These are phyloP conservation scores for Acanthosepion esculentum DNA, from an alignment of 2,888 invertebrate species.

Conservation along the genomic window DNA sequence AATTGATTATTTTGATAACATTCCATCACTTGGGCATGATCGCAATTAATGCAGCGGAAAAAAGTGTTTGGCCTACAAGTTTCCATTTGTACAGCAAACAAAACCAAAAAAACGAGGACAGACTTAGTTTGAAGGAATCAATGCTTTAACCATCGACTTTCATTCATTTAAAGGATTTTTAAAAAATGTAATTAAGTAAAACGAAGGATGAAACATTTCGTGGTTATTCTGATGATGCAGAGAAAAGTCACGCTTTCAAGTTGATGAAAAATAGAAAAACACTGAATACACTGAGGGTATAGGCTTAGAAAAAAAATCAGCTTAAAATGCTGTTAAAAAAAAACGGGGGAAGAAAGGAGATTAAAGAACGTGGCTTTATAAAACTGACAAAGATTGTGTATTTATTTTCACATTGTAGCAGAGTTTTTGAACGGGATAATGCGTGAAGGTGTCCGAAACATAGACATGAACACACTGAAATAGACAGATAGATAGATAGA, in stretches of 20 bases:
- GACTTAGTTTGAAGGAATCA: not conserved
- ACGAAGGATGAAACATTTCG: not conserved
- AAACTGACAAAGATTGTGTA: no score
- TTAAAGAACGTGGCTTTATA: no score
- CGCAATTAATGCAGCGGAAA: not conserved
- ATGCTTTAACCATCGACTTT: not conserved
- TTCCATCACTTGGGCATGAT: not conserved
- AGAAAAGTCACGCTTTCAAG: not conserved
- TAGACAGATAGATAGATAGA: no score
- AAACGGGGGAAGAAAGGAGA: no score
- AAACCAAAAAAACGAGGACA: not conserved
- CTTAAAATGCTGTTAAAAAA: no score
- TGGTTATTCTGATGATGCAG: not conserved
- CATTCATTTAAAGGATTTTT: not conserved
- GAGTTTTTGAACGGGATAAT: no score
- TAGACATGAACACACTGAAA: no score
- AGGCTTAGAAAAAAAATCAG: no score
- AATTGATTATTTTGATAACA: not conserved
- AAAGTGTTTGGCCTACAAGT: not conserved
- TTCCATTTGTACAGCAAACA: not conserved
- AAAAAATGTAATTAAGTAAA: not conserved
- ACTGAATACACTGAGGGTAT: no score
- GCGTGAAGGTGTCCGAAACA: no score
- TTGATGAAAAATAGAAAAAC: not conserved
- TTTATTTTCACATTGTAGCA: no score